phyloP scores from a whole-genome alignment of 2,888 invertebrate genomes.

The Drosophila mulleri region DNA sequence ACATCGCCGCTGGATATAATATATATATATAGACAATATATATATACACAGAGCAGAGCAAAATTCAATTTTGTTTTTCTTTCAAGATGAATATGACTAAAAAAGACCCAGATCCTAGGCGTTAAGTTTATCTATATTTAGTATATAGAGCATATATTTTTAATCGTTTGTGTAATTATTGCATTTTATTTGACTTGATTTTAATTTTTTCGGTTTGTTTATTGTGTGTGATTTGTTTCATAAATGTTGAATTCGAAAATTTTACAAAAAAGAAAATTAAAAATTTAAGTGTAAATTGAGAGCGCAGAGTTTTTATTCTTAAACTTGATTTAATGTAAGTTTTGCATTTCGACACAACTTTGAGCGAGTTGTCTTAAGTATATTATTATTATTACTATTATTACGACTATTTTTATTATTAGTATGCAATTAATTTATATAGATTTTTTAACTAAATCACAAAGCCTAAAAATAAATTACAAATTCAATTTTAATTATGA shows the following conservation, averaged over 20 bases:
- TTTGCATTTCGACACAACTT: slow-evolving; percentile 66
- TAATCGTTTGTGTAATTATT: slow-evolving; percentile 38
- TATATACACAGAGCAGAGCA: slow-evolving; percentile 42
- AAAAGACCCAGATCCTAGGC: slow-evolving; percentile 65
- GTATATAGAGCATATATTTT: slow-evolving; percentile 20
- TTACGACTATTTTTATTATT: slow-evolving; percentile 20
- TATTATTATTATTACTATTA: slow-evolving; percentile 62
- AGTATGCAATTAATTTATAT: slow-evolving; percentile 47
- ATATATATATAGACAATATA: neutral
- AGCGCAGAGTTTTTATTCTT: slow-evolving; percentile 23
- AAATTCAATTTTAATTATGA: slow-evolving; percentile 34
- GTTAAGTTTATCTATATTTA: slow-evolving; percentile 60
- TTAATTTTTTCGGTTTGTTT: slow-evolving; percentile 34
- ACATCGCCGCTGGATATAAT: slow-evolving; percentile 38
- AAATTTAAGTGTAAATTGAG: slow-evolving; percentile 38
- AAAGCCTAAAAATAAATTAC: slow-evolving; percentile 48
- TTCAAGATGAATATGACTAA: slow-evolving; percentile 48
- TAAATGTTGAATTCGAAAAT: slow-evolving; percentile 22
- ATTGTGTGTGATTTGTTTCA: slow-evolving; percentile 47
- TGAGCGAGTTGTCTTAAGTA: slow-evolving; percentile 65
- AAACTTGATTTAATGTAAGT: slow-evolving; percentile 22
- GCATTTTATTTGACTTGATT: slow-evolving; percentile 52
- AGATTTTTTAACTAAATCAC: slow-evolving; percentile 30
- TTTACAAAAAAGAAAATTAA: slow-evolving; percentile 15
- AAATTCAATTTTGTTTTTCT: slow-evolving; percentile 70